These are phyloP conservation scores for Platalea minor DNA, from an alignment of 2,797 vertebrate genomes.

Conservation along the genomic window DNA sequence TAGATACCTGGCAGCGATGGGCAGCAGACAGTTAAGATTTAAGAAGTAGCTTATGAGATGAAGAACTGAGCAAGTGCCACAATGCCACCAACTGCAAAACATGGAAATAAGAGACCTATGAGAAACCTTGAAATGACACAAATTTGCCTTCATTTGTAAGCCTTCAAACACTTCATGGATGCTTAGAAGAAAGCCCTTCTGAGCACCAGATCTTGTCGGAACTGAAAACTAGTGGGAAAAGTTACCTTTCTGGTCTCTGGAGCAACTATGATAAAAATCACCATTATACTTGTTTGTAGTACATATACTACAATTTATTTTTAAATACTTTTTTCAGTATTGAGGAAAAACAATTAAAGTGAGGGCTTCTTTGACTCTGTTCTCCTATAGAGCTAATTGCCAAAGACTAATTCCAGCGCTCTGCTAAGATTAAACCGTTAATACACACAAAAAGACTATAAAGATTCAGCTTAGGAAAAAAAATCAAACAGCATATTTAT, in stretches of 20 bases:
- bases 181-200: neutral
- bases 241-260: neutral
- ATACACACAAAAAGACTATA: neutral
- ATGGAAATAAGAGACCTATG: neutral
- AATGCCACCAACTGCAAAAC: neutral
- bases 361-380: neutral
- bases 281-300: neutral
- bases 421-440: neutral
- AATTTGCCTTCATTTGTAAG: neutral
- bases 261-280: neutral
- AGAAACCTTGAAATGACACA: neutral
- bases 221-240: neutral
- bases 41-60: neutral
- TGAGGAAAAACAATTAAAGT: neutral
- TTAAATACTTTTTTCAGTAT: neutral
- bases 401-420: neutral
- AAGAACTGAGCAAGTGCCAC: neutral
- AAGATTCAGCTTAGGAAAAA: neutral
- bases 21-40: neutral
- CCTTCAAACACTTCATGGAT: neutral
- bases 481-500: neutral
- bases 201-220: neutral
- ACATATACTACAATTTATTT: neutral
- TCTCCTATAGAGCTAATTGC: neutral
- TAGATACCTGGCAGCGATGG: neutral